Evolutionary conservation across 2,797 vertebrate species (phyloP), one percentile per base, ranked within the genome.

Genomic region (Chaunax sp.): DNA sequence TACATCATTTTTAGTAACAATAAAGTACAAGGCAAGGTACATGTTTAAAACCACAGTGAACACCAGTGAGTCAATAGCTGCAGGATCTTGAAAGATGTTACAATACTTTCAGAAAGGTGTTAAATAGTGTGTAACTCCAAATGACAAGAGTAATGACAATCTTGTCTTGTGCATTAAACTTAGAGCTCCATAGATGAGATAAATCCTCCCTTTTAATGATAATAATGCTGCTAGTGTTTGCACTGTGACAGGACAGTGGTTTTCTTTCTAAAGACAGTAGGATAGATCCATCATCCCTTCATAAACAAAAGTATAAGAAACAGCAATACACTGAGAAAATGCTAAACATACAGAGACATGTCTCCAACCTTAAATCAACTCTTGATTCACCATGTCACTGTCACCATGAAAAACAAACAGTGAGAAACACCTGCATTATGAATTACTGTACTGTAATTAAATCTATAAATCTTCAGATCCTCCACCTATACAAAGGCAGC

Each of bases 1-100:
- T 81, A 81, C 78, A 75, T 83, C 64, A 82, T 87, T 91, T 90
- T 90, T 82, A 82, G 78, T 70, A 81, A 90, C 81, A 86, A 87
- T 88, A 70, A 91, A 90, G 78, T 65, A 75, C 71, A 85, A 85
- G 43, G 33, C 62, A 47, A 77, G 57, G 53, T 72, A 72, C 44
- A 84, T 72, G 56, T 61, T 87, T 78, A 69, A 19, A 87, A 78
- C 11, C 5, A n/a, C 26, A 73, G 76, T 55, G 37, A 33, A 10
- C 30, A 35, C n/a, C 19, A 22, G 50, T 41, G 47, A n/a, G 22
- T 64, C 61, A 37, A 44, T 68, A 61, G 75, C 80, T 78, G 59
- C 74, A 75, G 23, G 56, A 51, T 51, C 61, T 59, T 70, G 33
- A 69, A 57, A 63, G 53, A 52, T 75, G 50, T 72, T 49, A 63